Percentiles rank a stretch among this genome's conserved stretches.
These are phyloP conservation scores for Lasioglossum vierecki DNA, from an alignment of 2,888 invertebrate genomes.

Conservation along the genomic window DNA sequence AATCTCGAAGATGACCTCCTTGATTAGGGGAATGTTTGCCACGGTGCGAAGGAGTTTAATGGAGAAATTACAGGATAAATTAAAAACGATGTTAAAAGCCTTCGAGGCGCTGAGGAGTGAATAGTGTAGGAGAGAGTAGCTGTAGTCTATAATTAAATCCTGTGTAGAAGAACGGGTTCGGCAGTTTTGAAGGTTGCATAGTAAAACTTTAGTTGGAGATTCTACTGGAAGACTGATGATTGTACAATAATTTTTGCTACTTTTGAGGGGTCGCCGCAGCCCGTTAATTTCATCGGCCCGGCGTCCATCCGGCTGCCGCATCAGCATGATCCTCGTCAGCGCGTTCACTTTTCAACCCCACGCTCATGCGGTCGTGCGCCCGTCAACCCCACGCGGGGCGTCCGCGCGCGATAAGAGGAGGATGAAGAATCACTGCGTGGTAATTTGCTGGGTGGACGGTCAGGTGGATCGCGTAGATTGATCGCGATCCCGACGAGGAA, in stretches of 20 bases:
- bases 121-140: background rate
- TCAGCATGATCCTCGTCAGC: constrained; percentile 12
- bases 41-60: background rate
- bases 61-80: background rate
- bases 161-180: background rate
- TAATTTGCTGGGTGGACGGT: constrained; percentile 55
- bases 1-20: background rate
- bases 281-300: constrained; percentile 22
- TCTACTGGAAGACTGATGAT: background rate
- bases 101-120: background rate
- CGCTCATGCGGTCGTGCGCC: background rate
- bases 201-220: background rate
- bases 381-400: background rate
- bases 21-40: background rate
- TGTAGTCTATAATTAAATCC: background rate
- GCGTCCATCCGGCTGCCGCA: background rate
- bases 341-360: constrained; percentile 14
- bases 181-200: background rate
- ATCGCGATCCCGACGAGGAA: constrained; percentile 28
- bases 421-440: constrained; percentile 51
- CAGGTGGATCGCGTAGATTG: constrained; percentile 50
- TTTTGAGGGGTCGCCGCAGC: background rate
- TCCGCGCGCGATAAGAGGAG: constrained; percentile 40
- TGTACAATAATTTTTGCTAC: background rate
- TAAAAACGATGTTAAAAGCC: constrained; percentile 3